Evolutionary conservation across 2,888 invertebrate species (phyloP).

Genomic region (Cerceris ruficornis): DNA sequence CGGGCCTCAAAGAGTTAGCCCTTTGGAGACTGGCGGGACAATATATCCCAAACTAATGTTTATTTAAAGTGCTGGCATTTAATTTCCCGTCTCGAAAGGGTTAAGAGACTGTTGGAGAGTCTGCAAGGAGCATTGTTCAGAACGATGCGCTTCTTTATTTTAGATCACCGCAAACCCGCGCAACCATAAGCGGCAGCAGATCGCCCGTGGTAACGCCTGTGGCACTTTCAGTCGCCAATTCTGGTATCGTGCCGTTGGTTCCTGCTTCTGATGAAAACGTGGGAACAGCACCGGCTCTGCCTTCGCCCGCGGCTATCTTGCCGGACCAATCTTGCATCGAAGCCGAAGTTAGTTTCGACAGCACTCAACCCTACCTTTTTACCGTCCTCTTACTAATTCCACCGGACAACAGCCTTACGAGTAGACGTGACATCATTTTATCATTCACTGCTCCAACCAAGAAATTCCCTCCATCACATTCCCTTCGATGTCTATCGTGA

Average conservation of each 20-base stretch:
- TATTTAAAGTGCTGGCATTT: too few relatives aligned
- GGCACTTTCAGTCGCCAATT: slow-evolving; percentile 65
- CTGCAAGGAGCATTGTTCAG: too few relatives aligned
- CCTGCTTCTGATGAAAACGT: slow-evolving; percentile 67
- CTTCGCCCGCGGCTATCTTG: slow-evolving; percentile 69
- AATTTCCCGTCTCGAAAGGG: too few relatives aligned
- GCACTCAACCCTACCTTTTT: neutral
- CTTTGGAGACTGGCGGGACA: too few relatives aligned
- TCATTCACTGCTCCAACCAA: neutral
- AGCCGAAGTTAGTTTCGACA: slow-evolving; percentile 59
- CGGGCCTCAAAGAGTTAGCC: too few relatives aligned
- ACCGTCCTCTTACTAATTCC: slow-evolving; percentile 1
- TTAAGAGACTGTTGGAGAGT: too few relatives aligned
- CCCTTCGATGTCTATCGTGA: neutral
- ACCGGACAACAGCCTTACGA: slow-evolving; percentile 21
- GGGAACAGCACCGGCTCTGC: slow-evolving; percentile 63
- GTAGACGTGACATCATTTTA: neutral
- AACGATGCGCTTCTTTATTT: slow-evolving; percentile 30
- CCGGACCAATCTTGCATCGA: slow-evolving; percentile 71
- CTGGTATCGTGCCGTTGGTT: slow-evolving; percentile 68
- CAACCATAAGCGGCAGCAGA: slow-evolving; percentile 64
- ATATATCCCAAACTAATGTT: too few relatives aligned
- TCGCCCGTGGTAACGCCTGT: slow-evolving; percentile 73
- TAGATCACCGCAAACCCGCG: slow-evolving; percentile 73
- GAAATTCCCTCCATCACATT: neutral